These are phyloP conservation scores for Galeruca laticollis DNA, from an alignment of 2,888 invertebrate species.

Conservation along the genomic window DNA sequence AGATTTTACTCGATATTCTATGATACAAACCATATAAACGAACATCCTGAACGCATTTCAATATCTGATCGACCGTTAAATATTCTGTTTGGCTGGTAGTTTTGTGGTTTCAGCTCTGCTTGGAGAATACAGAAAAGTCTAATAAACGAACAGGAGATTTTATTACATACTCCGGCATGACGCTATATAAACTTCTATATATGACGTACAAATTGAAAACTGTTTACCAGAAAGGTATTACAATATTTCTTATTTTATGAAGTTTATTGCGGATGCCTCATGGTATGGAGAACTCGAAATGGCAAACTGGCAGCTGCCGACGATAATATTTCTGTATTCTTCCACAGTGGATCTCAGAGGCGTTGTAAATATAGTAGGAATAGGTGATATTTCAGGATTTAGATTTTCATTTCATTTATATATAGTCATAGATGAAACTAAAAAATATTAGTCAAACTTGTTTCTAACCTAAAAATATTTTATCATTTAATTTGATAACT, in stretches of 20 bases:
- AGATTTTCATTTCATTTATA: neutral
- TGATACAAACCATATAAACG: too few relatives aligned
- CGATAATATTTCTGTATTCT: constrained; percentile 28
- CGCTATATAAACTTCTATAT: constrained; percentile 12
- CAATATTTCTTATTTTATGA: constrained; percentile 36
- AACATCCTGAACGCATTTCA: too few relatives aligned
- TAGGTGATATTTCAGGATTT: too few relatives aligned
- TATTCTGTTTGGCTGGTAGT: neutral
- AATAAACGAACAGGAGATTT: neutral
- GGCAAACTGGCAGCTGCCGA: constrained; percentile 32
- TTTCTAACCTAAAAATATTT: too few relatives aligned
- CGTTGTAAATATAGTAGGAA: neutral
- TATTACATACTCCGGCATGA: neutral
- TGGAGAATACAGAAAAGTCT: neutral
- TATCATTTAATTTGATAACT: too few relatives aligned
- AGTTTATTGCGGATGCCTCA: constrained; percentile 32
- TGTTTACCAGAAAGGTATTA: constrained; percentile 36
- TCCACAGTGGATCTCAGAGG: constrained; percentile 2
- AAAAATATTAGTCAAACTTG: too few relatives aligned
- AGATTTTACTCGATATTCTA: too few relatives aligned
- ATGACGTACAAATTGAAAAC: constrained; percentile 34
- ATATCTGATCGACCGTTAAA: neutral
- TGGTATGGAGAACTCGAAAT: constrained; percentile 28
- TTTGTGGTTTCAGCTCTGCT: neutral
- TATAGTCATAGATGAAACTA: too few relatives aligned